Percentiles rank a stretch among this genome's conserved stretches.
Conservation (phyloP, 2,888 invertebrate genomes). For the Netelia inedita region DNA sequence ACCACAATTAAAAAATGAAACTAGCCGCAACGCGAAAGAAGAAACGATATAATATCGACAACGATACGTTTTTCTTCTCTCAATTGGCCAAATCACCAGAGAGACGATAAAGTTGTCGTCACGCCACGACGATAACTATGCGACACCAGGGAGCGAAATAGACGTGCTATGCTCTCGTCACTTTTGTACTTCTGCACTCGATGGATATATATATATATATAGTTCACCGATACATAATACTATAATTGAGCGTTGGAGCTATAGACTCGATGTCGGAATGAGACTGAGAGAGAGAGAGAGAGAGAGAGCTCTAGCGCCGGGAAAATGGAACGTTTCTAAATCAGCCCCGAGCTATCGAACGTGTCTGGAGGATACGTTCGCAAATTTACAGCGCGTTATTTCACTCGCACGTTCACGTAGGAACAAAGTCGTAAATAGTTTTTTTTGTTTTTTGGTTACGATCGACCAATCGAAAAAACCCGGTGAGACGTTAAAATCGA, state of each 20-base stretch:
- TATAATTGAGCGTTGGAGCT: constrained; percentile 38
- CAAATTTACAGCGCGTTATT: constrained; percentile 29
- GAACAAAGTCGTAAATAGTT: constrained; percentile 31
- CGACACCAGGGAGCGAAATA: not conserved
- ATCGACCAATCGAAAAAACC: not conserved
- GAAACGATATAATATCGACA: not conserved
- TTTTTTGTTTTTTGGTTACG: constrained; percentile 64
- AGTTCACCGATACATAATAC: constrained; percentile 38
- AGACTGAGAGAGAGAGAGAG: not conserved
- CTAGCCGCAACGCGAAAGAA: not conserved
- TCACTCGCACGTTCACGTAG: constrained; percentile 42
- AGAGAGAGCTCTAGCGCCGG: constrained; percentile 44
- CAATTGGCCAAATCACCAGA: not conserved
- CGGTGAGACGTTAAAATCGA: too few relatives aligned
- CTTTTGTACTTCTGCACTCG: constrained; percentile 7
- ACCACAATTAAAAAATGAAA: not conserved
- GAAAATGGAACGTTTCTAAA: constrained; percentile 65
- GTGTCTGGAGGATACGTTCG: constrained; percentile 35
- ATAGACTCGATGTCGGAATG: not conserved
- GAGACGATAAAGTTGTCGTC: not conserved
- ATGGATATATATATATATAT: constrained; percentile 1
- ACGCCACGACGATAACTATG: not conserved
- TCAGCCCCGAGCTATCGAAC: constrained; percentile 63
- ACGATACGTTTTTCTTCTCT: not conserved
- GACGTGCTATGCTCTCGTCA: not conserved